These are phyloP conservation scores for Sycophila sp. DNA, from an alignment of 1,140 invertebrate genomes.

Conservation along the genomic window DNA sequence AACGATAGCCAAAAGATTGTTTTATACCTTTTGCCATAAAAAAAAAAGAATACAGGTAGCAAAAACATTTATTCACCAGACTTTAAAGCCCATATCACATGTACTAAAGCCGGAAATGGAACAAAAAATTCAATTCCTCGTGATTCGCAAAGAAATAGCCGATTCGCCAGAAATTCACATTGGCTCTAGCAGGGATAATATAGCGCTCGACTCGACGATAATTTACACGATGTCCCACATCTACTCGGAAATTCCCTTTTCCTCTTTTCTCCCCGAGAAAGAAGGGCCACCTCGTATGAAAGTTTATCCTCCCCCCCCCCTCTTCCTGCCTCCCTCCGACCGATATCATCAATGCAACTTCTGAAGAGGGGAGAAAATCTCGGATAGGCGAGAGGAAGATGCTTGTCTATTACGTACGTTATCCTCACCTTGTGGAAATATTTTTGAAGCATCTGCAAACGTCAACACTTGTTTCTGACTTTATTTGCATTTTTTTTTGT, in stretches of 20 bases:
- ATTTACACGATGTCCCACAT: conserved; percentile 13
- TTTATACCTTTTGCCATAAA: no score
- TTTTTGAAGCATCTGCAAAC: no score
- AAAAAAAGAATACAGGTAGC: no score
- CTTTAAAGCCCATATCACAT: not conserved
- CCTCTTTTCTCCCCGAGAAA: no score
- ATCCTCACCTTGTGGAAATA: no score
- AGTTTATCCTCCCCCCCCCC: conserved; percentile 5
- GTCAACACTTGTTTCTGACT: no score
- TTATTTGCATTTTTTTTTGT: no score
- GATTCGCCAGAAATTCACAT: not conserved
- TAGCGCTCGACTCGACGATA: not conserved
- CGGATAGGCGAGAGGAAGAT: no score
- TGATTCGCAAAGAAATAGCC: not conserved
- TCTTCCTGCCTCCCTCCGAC: no score
- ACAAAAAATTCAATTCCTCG: conserved; percentile 7
- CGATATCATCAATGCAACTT: not conserved
- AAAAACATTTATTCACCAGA: not conserved
- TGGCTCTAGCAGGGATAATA: not conserved
- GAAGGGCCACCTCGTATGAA: not conserved
- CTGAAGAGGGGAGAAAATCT: no score
- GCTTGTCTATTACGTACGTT: no score
- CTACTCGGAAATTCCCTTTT: not conserved
- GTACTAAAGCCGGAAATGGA: not conserved
- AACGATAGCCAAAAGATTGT: no score